Percentiles rank a stretch among this genome's conserved stretches.
Evolutionary conservation across 2,888 invertebrate species (phyloP).

Genomic region (Dicranocentrus wangi): DNA sequence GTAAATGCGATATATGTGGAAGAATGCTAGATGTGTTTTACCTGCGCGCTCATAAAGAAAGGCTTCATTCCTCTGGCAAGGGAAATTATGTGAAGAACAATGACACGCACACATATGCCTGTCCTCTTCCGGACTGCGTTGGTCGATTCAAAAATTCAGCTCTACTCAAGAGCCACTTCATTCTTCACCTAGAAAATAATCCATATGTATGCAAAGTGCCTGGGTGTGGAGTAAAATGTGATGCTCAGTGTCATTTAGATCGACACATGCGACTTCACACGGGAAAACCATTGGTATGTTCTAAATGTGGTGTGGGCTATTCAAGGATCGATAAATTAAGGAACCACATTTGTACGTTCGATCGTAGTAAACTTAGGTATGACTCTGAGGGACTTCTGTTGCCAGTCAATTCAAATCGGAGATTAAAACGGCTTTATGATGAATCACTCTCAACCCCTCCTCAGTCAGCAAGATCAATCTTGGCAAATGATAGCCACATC

Average conservation of each 20-base stretch:
- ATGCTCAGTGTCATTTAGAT: constrained; percentile 49
- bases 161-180: constrained; percentile 38
- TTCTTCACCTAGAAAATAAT: constrained; percentile 48
- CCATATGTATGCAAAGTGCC: constrained; percentile 35
- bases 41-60: constrained; percentile 18
- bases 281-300: background rate
- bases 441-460: background rate
- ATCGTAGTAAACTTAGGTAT: constrained; percentile 6
- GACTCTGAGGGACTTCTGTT: constrained; percentile 2
- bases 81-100: background rate
- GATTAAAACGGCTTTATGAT: constrained; percentile 10
- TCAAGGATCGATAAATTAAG: constrained; percentile 35
- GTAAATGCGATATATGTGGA: constrained; percentile 29
- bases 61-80: background rate
- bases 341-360: constrained; percentile 23
- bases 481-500: too few relatives aligned
- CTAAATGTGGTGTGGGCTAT: constrained; percentile 32
- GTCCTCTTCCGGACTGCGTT: constrained; percentile 5
- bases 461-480: too few relatives aligned
- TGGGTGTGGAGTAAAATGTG: constrained; percentile 46
- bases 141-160: background rate
- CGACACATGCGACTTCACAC: constrained; percentile 47
- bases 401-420: background rate
- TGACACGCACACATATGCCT: background rate
- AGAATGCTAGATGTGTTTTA: constrained; percentile 26